phyloP scores from a whole-genome alignment of 2,888 invertebrate species.

The Helleia helle region DNA sequence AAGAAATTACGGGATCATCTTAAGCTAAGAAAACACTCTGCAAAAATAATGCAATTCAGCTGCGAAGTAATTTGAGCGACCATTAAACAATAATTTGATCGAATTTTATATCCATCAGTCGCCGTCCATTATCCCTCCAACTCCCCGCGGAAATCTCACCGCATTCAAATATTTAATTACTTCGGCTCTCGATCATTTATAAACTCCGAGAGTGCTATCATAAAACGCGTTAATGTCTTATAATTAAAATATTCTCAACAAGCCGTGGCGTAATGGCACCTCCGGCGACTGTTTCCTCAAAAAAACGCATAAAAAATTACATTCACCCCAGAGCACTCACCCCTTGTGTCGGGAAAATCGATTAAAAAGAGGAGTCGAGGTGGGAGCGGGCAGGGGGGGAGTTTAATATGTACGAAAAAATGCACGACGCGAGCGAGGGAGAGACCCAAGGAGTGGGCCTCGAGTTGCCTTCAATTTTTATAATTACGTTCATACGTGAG shows the following conservation, averaged over 20 bases:
- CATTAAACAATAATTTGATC: constrained; percentile 69
- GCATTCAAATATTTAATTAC: constrained; percentile 74
- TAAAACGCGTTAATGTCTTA: constrained; percentile 74
- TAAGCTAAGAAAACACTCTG: constrained; percentile 19
- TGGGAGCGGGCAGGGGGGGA: constrained; percentile 50
- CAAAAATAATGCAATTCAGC: constrained; percentile 26
- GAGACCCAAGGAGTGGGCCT: constrained; percentile 53
- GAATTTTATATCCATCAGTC: constrained; percentile 70
- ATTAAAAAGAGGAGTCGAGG: constrained; percentile 74
- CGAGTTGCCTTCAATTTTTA: constrained; percentile 71
- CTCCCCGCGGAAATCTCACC: constrained; percentile 70
- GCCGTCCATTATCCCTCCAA: constrained; percentile 57
- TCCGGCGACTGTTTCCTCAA: constrained; percentile 67
- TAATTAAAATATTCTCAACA: constrained; percentile 76
- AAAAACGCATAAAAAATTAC: constrained; percentile 76
- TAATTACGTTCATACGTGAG: constrained; percentile 78
- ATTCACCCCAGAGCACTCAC: constrained; percentile 74
- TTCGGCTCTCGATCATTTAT: constrained; percentile 69
- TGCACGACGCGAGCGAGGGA: constrained; percentile 69
- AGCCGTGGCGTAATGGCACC: constrained; percentile 75
- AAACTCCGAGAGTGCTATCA: constrained; percentile 71
- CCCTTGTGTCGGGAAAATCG: constrained; percentile 74
- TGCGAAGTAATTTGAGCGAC: constrained; percentile 52
- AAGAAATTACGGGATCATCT: too few species aligned
- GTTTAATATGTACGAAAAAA: constrained; percentile 75